These are phyloP conservation scores for Heliangelus exortis DNA, from an alignment of 2,797 vertebrate genomes.

Conservation along the genomic window DNA sequence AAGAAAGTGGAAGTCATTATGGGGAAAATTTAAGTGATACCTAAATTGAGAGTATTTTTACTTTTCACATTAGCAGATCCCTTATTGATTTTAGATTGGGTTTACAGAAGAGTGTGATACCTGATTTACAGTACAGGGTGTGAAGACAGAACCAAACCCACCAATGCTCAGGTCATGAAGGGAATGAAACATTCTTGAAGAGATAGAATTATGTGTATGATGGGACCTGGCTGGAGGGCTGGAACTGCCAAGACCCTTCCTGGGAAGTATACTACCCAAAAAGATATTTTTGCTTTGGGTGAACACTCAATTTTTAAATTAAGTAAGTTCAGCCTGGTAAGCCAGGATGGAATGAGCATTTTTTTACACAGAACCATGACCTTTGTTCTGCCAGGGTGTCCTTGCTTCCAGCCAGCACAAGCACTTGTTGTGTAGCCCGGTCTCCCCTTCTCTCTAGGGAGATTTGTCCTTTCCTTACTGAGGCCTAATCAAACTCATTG, in stretches of 20 bases:
- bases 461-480: neutral
- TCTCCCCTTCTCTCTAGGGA: neutral
- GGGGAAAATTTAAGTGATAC: neutral
- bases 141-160: neutral
- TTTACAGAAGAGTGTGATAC: neutral
- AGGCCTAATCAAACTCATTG: neutral
- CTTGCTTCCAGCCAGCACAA: neutral
- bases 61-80: neutral
- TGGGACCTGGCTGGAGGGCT: neutral
- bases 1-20: neutral
- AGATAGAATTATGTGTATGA: rapidly evolving
- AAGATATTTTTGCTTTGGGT: neutral
- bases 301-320: neutral
- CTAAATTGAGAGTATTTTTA: neutral
- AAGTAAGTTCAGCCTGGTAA: neutral
- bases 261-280: neutral
- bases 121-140: neutral
- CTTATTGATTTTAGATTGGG: neutral
- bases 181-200: neutral
- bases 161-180: neutral
- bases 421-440: neutral
- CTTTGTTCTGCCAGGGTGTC: neutral
- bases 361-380: rapidly evolving
- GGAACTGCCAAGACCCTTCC: neutral
- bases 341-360: neutral